A percentile compares a stretch with the other conserved stretches of the same genome.
Evolutionary conservation across 2,888 invertebrate species (phyloP).

Genomic region (Anthophora plumipes): DNA sequence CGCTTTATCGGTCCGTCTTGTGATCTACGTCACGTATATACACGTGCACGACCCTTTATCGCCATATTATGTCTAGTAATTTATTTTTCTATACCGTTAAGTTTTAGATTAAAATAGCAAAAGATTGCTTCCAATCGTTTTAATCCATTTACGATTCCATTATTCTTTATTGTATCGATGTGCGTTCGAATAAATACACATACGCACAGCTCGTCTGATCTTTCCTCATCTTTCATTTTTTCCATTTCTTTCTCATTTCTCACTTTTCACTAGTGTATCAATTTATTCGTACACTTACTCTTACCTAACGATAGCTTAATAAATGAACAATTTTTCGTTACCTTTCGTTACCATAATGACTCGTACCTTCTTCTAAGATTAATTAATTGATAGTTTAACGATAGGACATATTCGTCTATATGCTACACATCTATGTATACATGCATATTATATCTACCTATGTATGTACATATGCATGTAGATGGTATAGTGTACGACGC

Average conservation of each 20-base stretch:
- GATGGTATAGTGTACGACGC: too few species aligned
- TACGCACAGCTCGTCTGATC: neutral
- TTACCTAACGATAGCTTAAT: too few species aligned
- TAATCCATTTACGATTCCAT: neutral
- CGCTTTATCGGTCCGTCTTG: slow-evolving; percentile 25
- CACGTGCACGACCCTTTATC: slow-evolving; percentile 1
- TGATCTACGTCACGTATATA: neutral
- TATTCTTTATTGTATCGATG: neutral
- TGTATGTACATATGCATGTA: too few species aligned
- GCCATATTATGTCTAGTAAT: slow-evolving; percentile 55
- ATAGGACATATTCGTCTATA: too few species aligned
- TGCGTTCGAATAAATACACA: neutral
- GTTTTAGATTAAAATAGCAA: slow-evolving; percentile 3
- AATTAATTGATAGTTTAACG: too few species aligned
- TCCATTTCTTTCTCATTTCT: neutral
- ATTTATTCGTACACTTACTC: too few species aligned
- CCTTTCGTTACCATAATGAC: too few species aligned
- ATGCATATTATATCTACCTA: too few species aligned
- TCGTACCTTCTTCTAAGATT: too few species aligned
- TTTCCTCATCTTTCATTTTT: neutral
- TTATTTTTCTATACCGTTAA: slow-evolving; percentile 15
- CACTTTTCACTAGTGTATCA: too few species aligned
- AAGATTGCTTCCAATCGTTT: neutral
- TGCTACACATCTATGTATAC: too few species aligned
- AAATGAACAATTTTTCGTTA: too few species aligned